Conservation (phyloP, 2,888 invertebrate genomes). For the Byasa hedistus region DNA sequence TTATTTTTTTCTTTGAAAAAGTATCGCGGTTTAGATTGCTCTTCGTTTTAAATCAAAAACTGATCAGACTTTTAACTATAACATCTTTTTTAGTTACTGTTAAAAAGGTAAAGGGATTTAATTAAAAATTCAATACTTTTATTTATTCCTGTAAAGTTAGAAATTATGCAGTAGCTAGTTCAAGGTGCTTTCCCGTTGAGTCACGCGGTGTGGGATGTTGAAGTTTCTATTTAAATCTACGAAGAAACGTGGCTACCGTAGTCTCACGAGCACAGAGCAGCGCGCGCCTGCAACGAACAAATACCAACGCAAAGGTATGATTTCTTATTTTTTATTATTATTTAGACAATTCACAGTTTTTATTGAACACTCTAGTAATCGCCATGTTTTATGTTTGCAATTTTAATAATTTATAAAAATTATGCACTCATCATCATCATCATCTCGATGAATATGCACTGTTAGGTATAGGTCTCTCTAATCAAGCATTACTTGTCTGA, state of each 20-base stretch:
- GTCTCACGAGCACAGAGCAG: conserved; percentile 65
- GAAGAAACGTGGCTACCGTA: conserved; percentile 47
- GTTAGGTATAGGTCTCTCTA: no score
- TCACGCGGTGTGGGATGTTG: conserved; percentile 69
- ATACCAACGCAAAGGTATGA: conserved; percentile 43
- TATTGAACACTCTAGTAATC: neutral
- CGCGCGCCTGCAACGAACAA: conserved; percentile 76
- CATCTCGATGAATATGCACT: no score
- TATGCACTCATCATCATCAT: no score
- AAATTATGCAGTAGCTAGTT: conserved; percentile 46
- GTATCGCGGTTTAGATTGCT: no score
- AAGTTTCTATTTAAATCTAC: conserved; percentile 75
- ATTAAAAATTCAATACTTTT: neutral
- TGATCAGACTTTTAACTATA: no score
- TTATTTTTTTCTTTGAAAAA: no score
- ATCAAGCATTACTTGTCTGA: no score
- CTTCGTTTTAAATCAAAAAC: no score
- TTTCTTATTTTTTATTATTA: neutral
- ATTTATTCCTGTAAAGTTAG: conserved; percentile 10
- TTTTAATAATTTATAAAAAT: neutral
- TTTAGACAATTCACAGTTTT: neutral
- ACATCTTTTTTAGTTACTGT: no score
- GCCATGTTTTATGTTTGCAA: neutral
- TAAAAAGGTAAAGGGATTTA: neutral
- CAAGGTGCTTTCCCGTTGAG: conserved; percentile 69